Percentiles rank a stretch among this genome's conserved stretches.
Evolutionary conservation across 1,140 invertebrate species (phyloP).

Genomic region (Drosophila quadrilineata): DNA sequence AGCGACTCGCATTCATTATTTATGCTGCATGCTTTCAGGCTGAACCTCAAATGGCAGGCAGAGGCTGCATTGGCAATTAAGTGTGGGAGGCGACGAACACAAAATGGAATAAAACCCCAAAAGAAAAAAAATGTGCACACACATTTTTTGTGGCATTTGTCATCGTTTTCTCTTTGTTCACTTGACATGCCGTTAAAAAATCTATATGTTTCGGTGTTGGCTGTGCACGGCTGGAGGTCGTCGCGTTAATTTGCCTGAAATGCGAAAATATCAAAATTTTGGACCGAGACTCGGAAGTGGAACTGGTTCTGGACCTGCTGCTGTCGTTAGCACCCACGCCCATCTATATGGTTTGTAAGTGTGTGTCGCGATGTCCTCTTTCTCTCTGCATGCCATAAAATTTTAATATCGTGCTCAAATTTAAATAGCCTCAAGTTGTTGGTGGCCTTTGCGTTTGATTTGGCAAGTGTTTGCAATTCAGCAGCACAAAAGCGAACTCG

Average conservation of each 20-base stretch:
- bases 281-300: too few relatives aligned
- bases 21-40: conserved; percentile 12
- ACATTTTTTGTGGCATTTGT: not conserved
- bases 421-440: conserved; percentile 57
- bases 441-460: conserved; percentile 47
- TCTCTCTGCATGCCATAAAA: conserved; percentile 43
- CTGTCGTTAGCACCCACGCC: conserved; percentile 60
- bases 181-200: conserved; percentile 34
- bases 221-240: not conserved
- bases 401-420: conserved; percentile 65
- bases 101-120: conserved; percentile 26
- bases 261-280: too few relatives aligned
- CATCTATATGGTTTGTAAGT: conserved; percentile 6
- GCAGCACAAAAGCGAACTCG: too few relatives aligned
- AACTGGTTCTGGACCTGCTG: conserved; percentile 33
- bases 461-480: conserved; percentile 58
- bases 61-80: conserved; percentile 19
- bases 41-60: not conserved
- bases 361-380: conserved; percentile 28
- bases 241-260: conserved; percentile 51
- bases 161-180: too few relatives aligned
- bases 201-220: not conserved
- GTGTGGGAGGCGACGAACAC: not conserved
- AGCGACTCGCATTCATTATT: conserved; percentile 15
- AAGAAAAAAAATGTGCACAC: conserved; percentile 16